phyloP scores from a whole-genome alignment of 92 coral and sea anemone species.

The Phenganax subtilis region DNA sequence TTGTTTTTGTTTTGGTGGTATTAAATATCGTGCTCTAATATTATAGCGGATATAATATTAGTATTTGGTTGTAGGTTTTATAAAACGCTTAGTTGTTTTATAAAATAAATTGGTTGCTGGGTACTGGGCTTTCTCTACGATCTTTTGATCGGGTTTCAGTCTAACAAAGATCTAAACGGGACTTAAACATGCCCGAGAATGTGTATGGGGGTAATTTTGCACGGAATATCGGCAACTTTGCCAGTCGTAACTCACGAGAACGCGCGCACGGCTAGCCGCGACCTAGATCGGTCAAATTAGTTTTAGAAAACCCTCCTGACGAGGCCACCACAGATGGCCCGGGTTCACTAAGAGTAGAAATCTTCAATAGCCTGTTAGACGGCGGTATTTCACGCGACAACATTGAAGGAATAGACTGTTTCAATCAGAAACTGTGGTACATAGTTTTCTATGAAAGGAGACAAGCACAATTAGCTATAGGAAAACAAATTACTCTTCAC shows the following conservation, averaged over 20 bases:
- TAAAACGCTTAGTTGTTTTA: no score
- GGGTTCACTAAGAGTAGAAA: background rate
- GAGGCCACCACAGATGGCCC: constrained; percentile 23
- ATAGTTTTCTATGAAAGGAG: background rate
- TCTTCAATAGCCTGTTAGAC: background rate
- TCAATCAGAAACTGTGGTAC: background rate
- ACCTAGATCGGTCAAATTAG: background rate
- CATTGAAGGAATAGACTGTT: background rate
- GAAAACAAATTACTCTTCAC: background rate
- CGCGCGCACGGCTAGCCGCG: background rate
- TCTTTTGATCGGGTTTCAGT: no score
- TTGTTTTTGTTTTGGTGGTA: no score
- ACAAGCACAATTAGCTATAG: background rate
- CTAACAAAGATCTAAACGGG: no score
- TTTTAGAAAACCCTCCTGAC: background rate
- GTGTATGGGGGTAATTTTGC: no score
- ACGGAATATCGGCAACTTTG: no score
- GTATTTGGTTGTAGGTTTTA: no score
- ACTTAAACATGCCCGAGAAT: no score
- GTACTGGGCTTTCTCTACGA: no score
- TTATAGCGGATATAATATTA: no score
- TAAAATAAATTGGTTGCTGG: no score
- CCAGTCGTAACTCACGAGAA: background rate
- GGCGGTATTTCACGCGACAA: background rate
- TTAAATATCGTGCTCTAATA: no score